These are phyloP conservation scores for Lophius piscatorius DNA, from an alignment of 2,113 vertebrate species.

Conservation along the genomic window DNA sequence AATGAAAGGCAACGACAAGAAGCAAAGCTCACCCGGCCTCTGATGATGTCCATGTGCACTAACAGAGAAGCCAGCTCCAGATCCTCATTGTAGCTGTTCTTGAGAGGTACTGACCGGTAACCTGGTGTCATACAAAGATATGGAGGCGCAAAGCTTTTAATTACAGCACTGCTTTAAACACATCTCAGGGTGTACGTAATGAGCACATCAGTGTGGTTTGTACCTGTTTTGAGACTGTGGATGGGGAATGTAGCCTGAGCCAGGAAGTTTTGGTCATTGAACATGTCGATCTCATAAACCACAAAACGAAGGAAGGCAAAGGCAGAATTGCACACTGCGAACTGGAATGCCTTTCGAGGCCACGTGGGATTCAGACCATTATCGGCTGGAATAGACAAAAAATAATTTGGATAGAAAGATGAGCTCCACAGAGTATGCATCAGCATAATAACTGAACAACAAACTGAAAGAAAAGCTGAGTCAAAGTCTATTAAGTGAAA, in stretches of 20 bases:
- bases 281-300: constrained; percentile 99
- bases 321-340: constrained; percentile 90
- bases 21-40: constrained; percentile 83
- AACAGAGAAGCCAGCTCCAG: constrained; percentile 94
- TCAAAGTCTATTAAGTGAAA: too few species aligned
- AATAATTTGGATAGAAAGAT: not conserved
- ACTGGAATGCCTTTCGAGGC: constrained; percentile 89
- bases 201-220: not conserved
- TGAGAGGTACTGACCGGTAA: constrained; percentile 93
- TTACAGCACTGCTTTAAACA: not conserved
- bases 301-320: constrained; percentile 96
- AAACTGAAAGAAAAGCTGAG: not conserved
- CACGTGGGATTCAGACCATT: constrained; percentile 96
- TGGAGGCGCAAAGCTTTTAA: not conserved
- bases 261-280: constrained; percentile 97
- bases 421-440: not conserved
- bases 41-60: constrained; percentile 87
- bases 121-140: constrained; percentile 74
- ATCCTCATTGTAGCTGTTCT: constrained; percentile 97
- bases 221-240: constrained; percentile 93
- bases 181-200: not conserved
- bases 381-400: constrained; percentile 82
- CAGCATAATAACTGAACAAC: too few species aligned
- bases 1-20: not conserved
- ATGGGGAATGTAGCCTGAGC: constrained; percentile 96